phyloP scores from a whole-genome alignment of 2,888 invertebrate species.

The Ennomos erosarius region DNA sequence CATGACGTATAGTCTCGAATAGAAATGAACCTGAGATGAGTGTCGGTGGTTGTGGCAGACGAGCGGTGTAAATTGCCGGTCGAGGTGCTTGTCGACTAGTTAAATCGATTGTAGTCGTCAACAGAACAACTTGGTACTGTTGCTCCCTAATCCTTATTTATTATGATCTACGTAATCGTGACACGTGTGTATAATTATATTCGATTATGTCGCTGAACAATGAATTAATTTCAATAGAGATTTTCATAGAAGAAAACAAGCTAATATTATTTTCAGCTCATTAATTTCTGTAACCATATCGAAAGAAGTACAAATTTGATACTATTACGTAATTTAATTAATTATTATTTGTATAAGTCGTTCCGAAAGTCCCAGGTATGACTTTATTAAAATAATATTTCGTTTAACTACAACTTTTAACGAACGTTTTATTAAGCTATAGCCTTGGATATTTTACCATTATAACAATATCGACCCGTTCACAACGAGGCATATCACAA shows the following conservation, averaged over 20 bases:
- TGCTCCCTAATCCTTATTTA: conserved; percentile 30
- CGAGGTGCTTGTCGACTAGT: conserved; percentile 41
- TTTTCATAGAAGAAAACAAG: conserved; percentile 64
- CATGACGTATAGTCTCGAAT: conserved; percentile 37
- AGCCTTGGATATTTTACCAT: conserved; percentile 82
- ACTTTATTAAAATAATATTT: conserved; percentile 81
- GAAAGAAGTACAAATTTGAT: conserved; percentile 77
- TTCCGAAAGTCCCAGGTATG: conserved; percentile 77
- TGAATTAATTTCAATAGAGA: conserved; percentile 49
- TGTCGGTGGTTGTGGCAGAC: conserved; percentile 54
- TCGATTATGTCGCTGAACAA: conserved; percentile 32
- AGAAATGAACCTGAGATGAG: conserved; percentile 43
- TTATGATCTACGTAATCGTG: conserved; percentile 33
- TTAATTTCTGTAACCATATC: conserved; percentile 66
- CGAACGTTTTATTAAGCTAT: conserved; percentile 83
- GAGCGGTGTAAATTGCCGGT: conserved; percentile 54
- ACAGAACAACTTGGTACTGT: conserved; percentile 47
- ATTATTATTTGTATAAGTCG: conserved; percentile 77
- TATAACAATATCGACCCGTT: conserved; percentile 85
- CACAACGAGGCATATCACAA: conserved; percentile 85
- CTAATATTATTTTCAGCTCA: conserved; percentile 69
- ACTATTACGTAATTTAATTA: conserved; percentile 61
- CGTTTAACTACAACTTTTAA: conserved; percentile 83
- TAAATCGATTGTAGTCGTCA: conserved; percentile 43
- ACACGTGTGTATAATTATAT: conserved; percentile 29